Evolutionary conservation across 2,113 vertebrate species (phyloP).

Genomic region (Neolamprologus sp.): DNA sequence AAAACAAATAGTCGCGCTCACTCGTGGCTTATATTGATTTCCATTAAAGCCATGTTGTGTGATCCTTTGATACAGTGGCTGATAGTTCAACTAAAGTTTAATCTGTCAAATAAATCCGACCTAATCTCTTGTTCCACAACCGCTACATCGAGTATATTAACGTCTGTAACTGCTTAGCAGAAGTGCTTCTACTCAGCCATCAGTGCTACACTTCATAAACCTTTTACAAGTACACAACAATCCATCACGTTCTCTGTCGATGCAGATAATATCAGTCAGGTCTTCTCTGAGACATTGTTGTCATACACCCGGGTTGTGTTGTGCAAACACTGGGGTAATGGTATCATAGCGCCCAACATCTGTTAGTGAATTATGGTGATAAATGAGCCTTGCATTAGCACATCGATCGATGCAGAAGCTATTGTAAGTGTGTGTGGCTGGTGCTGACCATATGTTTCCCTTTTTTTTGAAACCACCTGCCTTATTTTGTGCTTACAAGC

Average conservation of each 20-base stretch:
- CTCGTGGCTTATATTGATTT: conserved; percentile 49
- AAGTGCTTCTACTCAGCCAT: neutral
- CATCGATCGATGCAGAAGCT: neutral
- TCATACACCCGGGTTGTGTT: neutral
- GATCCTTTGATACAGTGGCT: neutral
- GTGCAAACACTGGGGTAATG: conserved; percentile 14
- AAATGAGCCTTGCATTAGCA: conserved; percentile 13
- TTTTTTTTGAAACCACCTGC: neutral
- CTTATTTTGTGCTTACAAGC: neutral
- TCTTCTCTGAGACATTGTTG: neutral
- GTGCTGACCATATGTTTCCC: neutral
- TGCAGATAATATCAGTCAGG: neutral
- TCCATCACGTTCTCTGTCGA: neutral
- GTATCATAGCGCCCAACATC: conserved; percentile 37
- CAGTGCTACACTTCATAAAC: neutral
- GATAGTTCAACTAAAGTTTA: conserved; percentile 15
- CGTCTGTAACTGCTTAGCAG: neutral
- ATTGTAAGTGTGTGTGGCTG: neutral
- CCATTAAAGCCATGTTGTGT: conserved; percentile 19
- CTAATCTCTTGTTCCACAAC: conserved; percentile 27
- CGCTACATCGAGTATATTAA: neutral
- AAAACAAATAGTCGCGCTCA: conserved; percentile 2
- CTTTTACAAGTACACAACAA: neutral
- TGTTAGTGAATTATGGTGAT: conserved; percentile 7
- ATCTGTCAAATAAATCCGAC: conserved; percentile 45